These are phyloP conservation scores for Nezara viridula DNA, from an alignment of 2,888 invertebrate species.

Conservation along the genomic window DNA sequence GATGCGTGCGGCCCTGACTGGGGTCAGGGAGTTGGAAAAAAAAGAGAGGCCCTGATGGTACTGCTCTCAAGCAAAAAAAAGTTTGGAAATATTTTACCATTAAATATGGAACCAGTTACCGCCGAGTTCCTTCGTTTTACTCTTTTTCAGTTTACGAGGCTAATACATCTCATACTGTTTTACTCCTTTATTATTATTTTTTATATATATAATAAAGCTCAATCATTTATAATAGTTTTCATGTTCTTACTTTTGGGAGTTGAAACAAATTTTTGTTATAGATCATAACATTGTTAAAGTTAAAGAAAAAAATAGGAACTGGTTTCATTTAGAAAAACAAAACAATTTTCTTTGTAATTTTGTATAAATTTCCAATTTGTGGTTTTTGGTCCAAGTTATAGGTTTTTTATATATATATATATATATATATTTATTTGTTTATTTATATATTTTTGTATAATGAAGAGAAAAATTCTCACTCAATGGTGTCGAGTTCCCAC, in stretches of 20 bases:
- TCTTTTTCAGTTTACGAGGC: background rate
- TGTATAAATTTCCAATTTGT: too few relatives aligned
- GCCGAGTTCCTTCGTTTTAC: background rate
- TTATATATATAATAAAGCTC: too few relatives aligned
- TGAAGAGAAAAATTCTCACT: background rate
- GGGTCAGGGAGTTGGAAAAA: background rate
- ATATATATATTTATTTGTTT: background rate
- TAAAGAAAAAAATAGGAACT: too few relatives aligned
- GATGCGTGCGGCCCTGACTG: constrained; percentile 6
- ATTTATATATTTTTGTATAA: background rate
- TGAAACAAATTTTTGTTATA: too few relatives aligned
- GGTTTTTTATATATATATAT: background rate
- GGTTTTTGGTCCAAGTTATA: too few relatives aligned
- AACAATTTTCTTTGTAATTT: too few relatives aligned
- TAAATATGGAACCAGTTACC: background rate
- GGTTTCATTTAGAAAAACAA: too few relatives aligned
- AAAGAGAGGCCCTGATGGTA: background rate
- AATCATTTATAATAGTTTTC: too few relatives aligned
- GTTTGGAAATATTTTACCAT: background rate
- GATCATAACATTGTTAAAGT: too few relatives aligned
- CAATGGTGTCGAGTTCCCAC: background rate
- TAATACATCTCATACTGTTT: too few relatives aligned
- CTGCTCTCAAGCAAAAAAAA: background rate
- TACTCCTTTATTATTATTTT: too few relatives aligned
- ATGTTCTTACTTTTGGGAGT: too few relatives aligned